Percentiles rank a stretch among this genome's conserved stretches.
Conservation (phyloP, 1,140 invertebrate species). For the Drosophila kikkawai region DNA sequence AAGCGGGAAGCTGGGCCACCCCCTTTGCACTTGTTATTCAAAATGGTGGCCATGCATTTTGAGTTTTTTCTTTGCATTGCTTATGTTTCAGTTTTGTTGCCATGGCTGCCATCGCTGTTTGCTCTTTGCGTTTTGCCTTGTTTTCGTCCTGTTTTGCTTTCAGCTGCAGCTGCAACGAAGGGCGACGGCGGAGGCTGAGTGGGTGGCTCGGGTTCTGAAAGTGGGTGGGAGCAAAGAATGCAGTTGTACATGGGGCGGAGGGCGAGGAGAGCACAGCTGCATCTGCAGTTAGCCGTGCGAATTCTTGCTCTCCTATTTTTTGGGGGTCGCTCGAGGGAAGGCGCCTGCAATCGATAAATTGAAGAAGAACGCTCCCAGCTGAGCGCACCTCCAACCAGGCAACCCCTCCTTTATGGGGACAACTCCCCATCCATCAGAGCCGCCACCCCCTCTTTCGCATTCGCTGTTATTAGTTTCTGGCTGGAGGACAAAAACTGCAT, state of each 20-base stretch:
- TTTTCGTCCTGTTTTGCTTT: conserved; percentile 67
- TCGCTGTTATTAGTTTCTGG: conserved; percentile 61
- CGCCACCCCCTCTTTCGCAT: conserved; percentile 4
- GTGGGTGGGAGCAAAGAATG: conserved; percentile 33
- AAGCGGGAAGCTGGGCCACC: background rate
- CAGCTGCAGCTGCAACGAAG: conserved; percentile 47
- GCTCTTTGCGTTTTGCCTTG: conserved; percentile 48
- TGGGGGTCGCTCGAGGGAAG: conserved; percentile 19
- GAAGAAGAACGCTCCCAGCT: conserved; percentile 36
- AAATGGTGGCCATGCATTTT: conserved; percentile 82
- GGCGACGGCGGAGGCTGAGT: background rate
- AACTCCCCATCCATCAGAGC: conserved; percentile 24
- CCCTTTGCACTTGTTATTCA: conserved; percentile 76
- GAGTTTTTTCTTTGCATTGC: conserved; percentile 64
- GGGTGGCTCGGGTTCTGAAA: background rate
- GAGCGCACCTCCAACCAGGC: conserved; percentile 20
- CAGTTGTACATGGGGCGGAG: conserved; percentile 20
- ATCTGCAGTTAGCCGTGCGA: conserved; percentile 46
- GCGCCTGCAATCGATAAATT: conserved; percentile 47
- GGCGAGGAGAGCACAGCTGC: conserved; percentile 4
- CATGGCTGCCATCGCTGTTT: conserved; percentile 67
- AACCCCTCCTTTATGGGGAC: background rate
- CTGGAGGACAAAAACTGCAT: conserved; percentile 62
- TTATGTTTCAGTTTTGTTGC: conserved; percentile 75
- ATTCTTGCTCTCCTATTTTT: conserved; percentile 20